Percentiles rank a stretch among this genome's conserved stretches.
Evolutionary conservation across 2,888 invertebrate genomes (phyloP).

Genomic region (Altica lythri): DNA sequence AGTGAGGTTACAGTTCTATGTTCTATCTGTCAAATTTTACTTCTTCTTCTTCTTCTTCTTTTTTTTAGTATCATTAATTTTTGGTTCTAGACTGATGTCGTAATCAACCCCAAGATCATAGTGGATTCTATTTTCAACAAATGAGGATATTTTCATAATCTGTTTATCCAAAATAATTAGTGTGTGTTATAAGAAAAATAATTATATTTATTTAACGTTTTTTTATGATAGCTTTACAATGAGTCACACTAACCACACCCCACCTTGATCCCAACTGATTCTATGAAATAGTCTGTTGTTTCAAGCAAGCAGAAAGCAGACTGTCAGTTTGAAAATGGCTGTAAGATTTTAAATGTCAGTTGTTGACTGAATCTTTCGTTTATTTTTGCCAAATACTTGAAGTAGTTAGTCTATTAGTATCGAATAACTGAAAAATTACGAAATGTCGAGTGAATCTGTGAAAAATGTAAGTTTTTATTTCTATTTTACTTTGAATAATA

Average conservation of each 20-base stretch:
- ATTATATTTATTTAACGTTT: no score
- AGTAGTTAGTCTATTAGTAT: constrained; percentile 22
- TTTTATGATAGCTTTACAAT: no score
- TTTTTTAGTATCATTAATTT: neutral
- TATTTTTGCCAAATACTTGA: constrained; percentile 25
- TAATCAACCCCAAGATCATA: neutral
- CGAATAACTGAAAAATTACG: constrained; percentile 10
- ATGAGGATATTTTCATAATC: neutral
- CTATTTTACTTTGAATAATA: constrained; percentile 4
- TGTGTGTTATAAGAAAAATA: no score
- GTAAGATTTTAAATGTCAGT: constrained; percentile 21
- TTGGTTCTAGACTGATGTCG: neutral
- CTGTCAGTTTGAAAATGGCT: constrained; percentile 24
- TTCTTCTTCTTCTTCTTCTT: constrained; percentile 1
- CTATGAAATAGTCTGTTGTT: constrained; percentile 14
- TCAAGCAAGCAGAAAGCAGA: constrained; percentile 9
- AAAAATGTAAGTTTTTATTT: constrained; percentile 62
- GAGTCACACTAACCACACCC: constrained; percentile 31
- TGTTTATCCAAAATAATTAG: no score
- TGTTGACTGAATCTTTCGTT: constrained; percentile 9
- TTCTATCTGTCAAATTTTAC: neutral
- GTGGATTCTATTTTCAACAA: neutral
- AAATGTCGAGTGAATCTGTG: constrained; percentile 65
- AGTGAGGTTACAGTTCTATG: no score
- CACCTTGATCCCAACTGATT: constrained; percentile 17